Evolutionary conservation across 2,888 invertebrate genomes (phyloP).

Genomic region (Crepidodera aurea): DNA sequence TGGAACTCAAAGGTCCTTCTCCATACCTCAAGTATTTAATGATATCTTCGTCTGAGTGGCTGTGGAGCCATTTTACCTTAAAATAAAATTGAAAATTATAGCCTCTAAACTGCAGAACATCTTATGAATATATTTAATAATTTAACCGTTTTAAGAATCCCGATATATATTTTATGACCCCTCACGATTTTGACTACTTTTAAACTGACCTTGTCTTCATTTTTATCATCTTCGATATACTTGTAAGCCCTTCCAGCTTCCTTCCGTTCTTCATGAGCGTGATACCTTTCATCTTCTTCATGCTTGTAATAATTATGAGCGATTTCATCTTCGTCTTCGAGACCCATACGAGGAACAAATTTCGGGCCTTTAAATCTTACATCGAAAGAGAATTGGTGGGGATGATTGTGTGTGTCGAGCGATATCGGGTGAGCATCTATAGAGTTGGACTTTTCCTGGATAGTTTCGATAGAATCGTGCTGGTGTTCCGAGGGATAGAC

Average conservation of each 20-base stretch:
- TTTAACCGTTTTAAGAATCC: too few species aligned
- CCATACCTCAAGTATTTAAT: constrained; percentile 55
- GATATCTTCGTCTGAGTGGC: constrained; percentile 42
- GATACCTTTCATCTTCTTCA: background rate
- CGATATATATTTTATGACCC: too few species aligned
- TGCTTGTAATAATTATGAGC: constrained; percentile 7
- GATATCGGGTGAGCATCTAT: background rate
- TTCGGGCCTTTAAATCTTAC: background rate
- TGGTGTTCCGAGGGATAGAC: constrained; percentile 27
- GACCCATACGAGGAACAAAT: background rate
- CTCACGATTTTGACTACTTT: too few species aligned
- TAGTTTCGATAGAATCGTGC: background rate
- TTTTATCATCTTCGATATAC: background rate
- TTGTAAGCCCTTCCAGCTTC: background rate
- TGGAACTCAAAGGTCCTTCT: constrained; percentile 52
- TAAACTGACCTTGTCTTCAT: background rate
- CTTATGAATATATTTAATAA: too few species aligned
- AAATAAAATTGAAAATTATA: background rate
- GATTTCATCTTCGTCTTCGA: background rate
- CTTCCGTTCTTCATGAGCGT: background rate
- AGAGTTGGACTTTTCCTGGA: background rate
- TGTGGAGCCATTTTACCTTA: constrained; percentile 4
- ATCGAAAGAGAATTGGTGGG: background rate
- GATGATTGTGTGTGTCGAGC: background rate
- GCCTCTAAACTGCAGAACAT: too few species aligned